Evolutionary conservation across 1,140 invertebrate genomes (phyloP), one percentile per base, ranked within the genome.

Genomic region (Aphelinus certus): DNA sequence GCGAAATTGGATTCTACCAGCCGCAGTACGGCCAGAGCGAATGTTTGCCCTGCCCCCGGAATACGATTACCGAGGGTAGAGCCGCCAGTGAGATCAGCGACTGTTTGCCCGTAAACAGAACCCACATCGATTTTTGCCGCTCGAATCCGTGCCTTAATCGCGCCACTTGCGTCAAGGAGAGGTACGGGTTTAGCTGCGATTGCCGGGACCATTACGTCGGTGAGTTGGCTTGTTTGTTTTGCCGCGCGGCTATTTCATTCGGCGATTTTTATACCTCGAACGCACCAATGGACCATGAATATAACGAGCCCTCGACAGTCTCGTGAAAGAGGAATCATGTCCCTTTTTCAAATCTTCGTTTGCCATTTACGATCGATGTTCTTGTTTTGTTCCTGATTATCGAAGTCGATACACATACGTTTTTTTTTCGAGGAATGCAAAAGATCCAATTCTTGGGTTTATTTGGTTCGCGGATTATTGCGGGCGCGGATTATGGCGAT

Each of bases 1-100:
- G 93, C 81, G 83, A 85, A 2, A 77, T 90, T 53, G 92, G 92
- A 0, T 88, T 83, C 64, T 93, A 91, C 79, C 92, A 94, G 80
- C 81, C 89, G 2, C 75, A 89, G 7, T 91, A 91, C 78, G 91
- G 92, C 9, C 86, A 91, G 81, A 83, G 77, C 1, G 77, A 80
- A 26, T 94, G 92, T 81, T 66, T 86, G 2, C 63, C 81, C 2
- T 94, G 93, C 86, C 90, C 91, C 1, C 72, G 77, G 2, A 88
- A 87, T 46, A 88, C 83, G n/a, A 92, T 90, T 6, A 93, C 92
- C 0, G 81, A 76, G 77, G 82, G 81, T 75, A 81, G 90, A 60
- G 90, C 89, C 1, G 83, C 89, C 1, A 83, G 81, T 2, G 81
- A 76, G 45, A 53, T 86, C 0, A 77, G 83, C 2, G 86, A 92